Percentiles rank a stretch among this genome's conserved stretches.
Evolutionary conservation across 1,140 invertebrate genomes (phyloP).

Genomic region (Dinoponera quadriceps): DNA sequence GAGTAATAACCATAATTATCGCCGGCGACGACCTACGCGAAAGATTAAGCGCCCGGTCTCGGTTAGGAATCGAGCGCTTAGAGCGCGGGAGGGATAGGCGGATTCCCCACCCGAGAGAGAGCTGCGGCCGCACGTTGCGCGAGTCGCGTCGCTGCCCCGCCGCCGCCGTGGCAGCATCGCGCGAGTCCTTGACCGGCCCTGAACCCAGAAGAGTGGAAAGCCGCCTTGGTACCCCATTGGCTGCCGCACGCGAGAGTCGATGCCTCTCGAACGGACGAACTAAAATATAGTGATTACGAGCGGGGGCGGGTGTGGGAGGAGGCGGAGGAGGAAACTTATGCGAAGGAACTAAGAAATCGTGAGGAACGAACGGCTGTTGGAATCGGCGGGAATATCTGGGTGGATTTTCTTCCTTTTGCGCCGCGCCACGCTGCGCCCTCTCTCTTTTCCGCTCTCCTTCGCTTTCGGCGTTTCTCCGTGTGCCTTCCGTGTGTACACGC

Average conservation of each 20-base stretch:
- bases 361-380: conserved; percentile 32
- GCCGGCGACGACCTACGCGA: conserved; percentile 64
- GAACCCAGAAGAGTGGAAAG: conserved; percentile 78
- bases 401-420: conserved; percentile 5
- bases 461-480: not conserved
- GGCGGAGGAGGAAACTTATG: conserved; percentile 63
- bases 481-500: conserved; percentile 39
- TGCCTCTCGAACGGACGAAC: conserved; percentile 74
- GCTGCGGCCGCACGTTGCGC: conserved; percentile 25
- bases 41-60: conserved; percentile 60
- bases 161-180: conserved; percentile 60
- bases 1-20: conserved; percentile 78
- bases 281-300: conserved; percentile 82
- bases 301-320: conserved; percentile 59
- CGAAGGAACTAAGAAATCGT: conserved; percentile 55
- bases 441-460: not conserved
- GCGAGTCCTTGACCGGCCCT: conserved; percentile 83
- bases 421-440: no score
- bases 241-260: conserved; percentile 75
- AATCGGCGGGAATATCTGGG: conserved; percentile 64
- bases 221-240: conserved; percentile 71
- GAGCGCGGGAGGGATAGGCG: not conserved
- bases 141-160: not conserved
- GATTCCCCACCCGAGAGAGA: not conserved
- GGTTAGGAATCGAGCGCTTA: conserved; percentile 20